Conservation (phyloP, 2,888 invertebrate genomes). For the Lasioglossum lativentre region DNA sequence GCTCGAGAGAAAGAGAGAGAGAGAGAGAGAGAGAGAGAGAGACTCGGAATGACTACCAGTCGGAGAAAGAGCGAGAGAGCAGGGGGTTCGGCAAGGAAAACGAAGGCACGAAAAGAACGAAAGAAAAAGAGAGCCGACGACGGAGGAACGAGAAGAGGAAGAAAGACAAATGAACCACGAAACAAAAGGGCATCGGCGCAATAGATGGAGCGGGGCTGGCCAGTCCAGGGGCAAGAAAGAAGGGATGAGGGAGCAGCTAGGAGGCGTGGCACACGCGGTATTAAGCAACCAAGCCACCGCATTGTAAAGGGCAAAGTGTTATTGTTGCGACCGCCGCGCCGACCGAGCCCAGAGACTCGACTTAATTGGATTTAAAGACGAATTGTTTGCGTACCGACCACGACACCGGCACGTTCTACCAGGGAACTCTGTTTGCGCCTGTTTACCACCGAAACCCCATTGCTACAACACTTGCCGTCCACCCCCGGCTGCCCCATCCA, state of each 20-base stretch:
- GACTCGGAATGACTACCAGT: background rate
- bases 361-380: constrained; percentile 83
- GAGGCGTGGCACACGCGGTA: constrained; percentile 82
- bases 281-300: constrained; percentile 78
- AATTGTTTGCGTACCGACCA: constrained; percentile 77
- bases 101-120: constrained; percentile 41
- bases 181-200: constrained; percentile 81
- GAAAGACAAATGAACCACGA: constrained; percentile 83
- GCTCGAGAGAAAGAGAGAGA: constrained; percentile 24
- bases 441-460: background rate
- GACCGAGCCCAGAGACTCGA: constrained; percentile 70
- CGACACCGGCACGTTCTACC: constrained; percentile 52
- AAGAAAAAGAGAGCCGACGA: constrained; percentile 9
- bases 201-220: constrained; percentile 60
- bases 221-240: constrained; percentile 46
- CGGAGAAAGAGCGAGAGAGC: constrained; percentile 1
- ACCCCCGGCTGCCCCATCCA: background rate
- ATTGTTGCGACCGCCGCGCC: constrained; percentile 78
- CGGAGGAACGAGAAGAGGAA: constrained; percentile 50
- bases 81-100: constrained; percentile 26
- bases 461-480: background rate
- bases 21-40: background rate
- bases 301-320: constrained; percentile 78
- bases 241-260: constrained; percentile 60
- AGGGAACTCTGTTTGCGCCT: constrained; percentile 20